phyloP scores from a whole-genome alignment of 92 coral and sea anemone species.

The Actinernus sp. region DNA sequence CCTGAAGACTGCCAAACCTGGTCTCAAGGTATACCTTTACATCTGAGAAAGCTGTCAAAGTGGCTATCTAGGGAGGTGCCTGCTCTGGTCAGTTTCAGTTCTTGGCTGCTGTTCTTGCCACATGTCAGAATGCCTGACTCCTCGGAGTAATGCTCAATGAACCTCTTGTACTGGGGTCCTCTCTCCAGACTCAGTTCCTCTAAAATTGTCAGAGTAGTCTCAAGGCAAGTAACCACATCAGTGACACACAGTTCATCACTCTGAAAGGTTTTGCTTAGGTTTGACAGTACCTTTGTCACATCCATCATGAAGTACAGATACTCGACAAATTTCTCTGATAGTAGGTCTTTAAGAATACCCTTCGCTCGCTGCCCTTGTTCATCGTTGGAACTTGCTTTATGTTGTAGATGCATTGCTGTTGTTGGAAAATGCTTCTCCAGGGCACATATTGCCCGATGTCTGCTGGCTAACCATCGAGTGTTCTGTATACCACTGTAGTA shows the following conservation, averaged over 20 bases:
- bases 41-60: constrained; percentile 20
- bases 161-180: constrained; percentile 16
- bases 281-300: constrained; percentile 39
- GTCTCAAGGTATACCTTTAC: constrained; percentile 11
- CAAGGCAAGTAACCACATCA: constrained; percentile 19
- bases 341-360: constrained; percentile 26
- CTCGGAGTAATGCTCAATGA: constrained; percentile 21
- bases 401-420: constrained; percentile 41
- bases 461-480: no score
- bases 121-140: constrained; percentile 19
- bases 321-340: constrained; percentile 32
- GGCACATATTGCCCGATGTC: constrained; percentile 41
- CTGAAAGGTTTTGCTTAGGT: constrained; percentile 42
- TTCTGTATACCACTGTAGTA: no score
- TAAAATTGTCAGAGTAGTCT: constrained; percentile 5
- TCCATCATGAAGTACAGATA: constrained; percentile 38
- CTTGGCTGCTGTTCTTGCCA: constrained; percentile 16
- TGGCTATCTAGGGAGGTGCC: constrained; percentile 11
- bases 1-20: constrained; percentile 25
- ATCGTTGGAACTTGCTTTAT: constrained; percentile 36
- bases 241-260: constrained; percentile 34
- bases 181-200: constrained; percentile 18
- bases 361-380: constrained; percentile 39
- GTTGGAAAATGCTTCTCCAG: constrained; percentile 39
- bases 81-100: constrained; percentile 14